Conservation (phyloP, 2,113 vertebrate genomes). For the Silurus asotus region DNA sequence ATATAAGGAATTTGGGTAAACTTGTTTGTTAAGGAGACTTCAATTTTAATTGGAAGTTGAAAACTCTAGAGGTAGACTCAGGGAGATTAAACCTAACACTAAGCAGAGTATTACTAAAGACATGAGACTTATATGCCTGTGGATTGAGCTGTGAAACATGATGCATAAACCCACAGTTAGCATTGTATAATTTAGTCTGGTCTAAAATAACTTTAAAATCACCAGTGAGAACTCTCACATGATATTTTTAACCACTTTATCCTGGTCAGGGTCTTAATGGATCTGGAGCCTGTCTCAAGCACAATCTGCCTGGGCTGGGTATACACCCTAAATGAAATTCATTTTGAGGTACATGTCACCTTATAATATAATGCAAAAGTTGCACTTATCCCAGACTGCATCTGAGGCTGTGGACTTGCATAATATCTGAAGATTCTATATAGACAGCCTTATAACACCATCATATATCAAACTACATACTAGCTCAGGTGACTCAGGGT, state of each 20-base stretch:
- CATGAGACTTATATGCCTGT: slow-evolving; percentile 10
- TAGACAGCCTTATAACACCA: background rate
- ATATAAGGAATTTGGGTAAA: slow-evolving; percentile 42
- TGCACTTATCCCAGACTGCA: no score
- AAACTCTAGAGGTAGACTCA: background rate
- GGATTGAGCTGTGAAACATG: background rate
- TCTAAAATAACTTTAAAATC: background rate
- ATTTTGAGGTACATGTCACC: no score
- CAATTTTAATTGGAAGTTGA: background rate
- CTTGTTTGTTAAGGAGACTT: slow-evolving; percentile 31
- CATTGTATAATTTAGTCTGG: background rate
- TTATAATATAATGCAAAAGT: no score
- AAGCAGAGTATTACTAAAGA: slow-evolving; percentile 37
- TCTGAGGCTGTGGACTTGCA: no score
- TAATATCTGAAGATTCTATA: no score
- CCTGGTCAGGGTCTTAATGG: background rate
- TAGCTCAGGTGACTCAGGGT: background rate
- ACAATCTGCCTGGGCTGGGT: background rate
- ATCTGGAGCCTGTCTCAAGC: background rate
- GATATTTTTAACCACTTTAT: background rate
- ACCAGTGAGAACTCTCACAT: background rate
- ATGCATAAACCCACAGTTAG: background rate
- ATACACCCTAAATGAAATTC: background rate
- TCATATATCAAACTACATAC: background rate
- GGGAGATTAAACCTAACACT: slow-evolving; percentile 17